Base-by-base conservation (phyloP, 2,888 invertebrate species). In the Drosophila gaucha region DNA sequence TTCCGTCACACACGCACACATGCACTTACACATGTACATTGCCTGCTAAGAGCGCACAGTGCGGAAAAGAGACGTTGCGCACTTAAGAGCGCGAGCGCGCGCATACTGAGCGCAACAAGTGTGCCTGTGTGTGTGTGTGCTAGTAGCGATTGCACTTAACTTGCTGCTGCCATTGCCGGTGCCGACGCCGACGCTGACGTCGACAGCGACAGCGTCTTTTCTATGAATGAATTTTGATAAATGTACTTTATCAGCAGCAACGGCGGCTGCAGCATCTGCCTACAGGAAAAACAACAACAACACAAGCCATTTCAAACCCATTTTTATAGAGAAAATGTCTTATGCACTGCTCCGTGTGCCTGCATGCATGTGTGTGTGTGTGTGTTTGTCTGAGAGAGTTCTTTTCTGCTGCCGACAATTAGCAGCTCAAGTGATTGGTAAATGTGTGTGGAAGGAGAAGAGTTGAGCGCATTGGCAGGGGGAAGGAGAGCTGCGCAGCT, bases 151-250 rank as follows among this genome's bases (percentile, higher is more conserved):
- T 76, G 76, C 72, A 73, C 63, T 75, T 74, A 63, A 49, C 65
- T 59, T 30, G 18, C 28, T 16, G 46, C 36, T 59, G 59, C 24
- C 28, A 62, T 50, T 69, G 76, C 72, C 60, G 76, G 56, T 69
- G 58, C 16, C 43, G 47, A 22, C 55, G 30, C 28, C 50, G 10
- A 33, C 57, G 14, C 24, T 39, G 30, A 50, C 67, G 50, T 58
- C 64, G 78, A 22, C 56, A 52, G 74, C 36, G 50, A 26, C 39
- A 22, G 51, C 39, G 12, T 28, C 30, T 33, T 60, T 85, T 87
- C 88, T 66, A 86, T 85, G 84, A 85, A 85, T 85, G 84, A 86
- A 88, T 88, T 76, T 86, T 85, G 87, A 85, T 85, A 88, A 88
- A 86, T 79, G 51, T 69, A 59, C 75, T 88, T 84, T 86, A 86